A percentile compares a stretch with the other conserved stretches of the same genome.
These are phyloP conservation scores for Busseola fusca DNA, from an alignment of 2,888 invertebrate species.

Conservation along the genomic window DNA sequence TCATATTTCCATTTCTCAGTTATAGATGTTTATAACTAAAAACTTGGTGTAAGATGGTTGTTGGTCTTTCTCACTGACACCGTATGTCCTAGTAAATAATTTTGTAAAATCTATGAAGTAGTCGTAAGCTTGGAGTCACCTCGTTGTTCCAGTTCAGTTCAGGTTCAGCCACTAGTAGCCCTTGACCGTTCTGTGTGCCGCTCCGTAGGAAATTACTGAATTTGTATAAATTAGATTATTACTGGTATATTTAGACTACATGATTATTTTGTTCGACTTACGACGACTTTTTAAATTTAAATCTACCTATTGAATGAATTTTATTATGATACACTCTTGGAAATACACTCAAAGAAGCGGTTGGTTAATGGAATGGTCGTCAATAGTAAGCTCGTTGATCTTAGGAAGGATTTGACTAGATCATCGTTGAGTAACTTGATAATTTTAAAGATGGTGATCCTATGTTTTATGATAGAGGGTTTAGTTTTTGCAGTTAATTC, in stretches of 20 bases:
- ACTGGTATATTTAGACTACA: conserved; percentile 44
- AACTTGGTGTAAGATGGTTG: not conserved
- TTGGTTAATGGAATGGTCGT: not conserved
- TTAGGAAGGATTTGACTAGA: not conserved
- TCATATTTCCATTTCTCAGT: not conserved
- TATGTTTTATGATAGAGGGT: not conserved
- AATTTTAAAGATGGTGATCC: not conserved
- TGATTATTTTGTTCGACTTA: not conserved
- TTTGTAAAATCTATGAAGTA: conserved; percentile 60
- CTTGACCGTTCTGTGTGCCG: conserved; percentile 60
- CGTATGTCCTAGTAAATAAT: conserved; percentile 42
- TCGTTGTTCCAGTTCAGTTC: conserved; percentile 53
- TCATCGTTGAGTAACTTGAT: not conserved
- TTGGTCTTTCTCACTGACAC: conserved; percentile 8
- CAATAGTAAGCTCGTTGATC: conserved; percentile 1
- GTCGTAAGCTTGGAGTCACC: conserved; percentile 63
- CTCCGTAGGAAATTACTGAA: conserved; percentile 63
- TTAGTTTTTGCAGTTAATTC: no score
- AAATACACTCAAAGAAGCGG: not conserved
- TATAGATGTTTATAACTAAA: not conserved
- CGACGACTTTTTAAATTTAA: not conserved
- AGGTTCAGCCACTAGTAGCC: conserved; percentile 48
- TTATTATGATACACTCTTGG: not conserved
- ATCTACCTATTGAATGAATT: not conserved
- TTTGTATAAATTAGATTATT: conserved; percentile 57